Conservation (phyloP, 2,888 invertebrate species). For the Ornithoptera priamus region DNA sequence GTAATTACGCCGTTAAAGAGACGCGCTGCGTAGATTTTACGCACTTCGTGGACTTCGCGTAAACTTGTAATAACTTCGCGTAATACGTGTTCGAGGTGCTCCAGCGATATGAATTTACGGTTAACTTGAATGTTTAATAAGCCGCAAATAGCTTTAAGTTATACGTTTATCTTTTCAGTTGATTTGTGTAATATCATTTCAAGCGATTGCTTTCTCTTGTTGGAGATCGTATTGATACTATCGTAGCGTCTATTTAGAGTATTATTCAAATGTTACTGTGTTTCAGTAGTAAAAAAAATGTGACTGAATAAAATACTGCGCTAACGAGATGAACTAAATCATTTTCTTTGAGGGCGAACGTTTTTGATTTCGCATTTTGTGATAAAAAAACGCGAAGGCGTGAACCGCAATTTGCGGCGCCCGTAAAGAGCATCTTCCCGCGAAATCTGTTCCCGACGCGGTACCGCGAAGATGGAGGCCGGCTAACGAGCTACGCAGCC, state of each 20-base stretch:
- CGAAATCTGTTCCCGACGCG: conserved; percentile 71
- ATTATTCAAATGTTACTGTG: too few species aligned
- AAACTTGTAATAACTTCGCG: conserved; percentile 53
- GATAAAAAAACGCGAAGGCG: conserved; percentile 39
- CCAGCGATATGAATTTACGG: conserved; percentile 22
- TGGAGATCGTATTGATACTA: too few species aligned
- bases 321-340: too few species aligned
- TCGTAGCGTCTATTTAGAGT: too few species aligned
- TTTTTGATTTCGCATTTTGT: conserved; percentile 1
- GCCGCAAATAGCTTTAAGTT: conserved; percentile 30
- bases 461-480: conserved; percentile 71
- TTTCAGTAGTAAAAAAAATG: too few species aligned
- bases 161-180: too few species aligned
- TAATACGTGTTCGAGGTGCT: conserved; percentile 32
- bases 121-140: conserved; percentile 26
- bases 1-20: conserved; percentile 69
- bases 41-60: conserved; percentile 56
- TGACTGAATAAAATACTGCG: too few species aligned
- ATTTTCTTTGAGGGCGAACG: too few species aligned
- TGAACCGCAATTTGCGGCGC: conserved; percentile 57
- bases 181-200: too few species aligned
- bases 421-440: conserved; percentile 57
- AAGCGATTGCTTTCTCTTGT: too few species aligned
- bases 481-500: conserved; percentile 74
- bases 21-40: conserved; percentile 69